phyloP scores from a whole-genome alignment of 2,113 vertebrate genomes.

The Sinocyclocheilus maitianheensis region DNA sequence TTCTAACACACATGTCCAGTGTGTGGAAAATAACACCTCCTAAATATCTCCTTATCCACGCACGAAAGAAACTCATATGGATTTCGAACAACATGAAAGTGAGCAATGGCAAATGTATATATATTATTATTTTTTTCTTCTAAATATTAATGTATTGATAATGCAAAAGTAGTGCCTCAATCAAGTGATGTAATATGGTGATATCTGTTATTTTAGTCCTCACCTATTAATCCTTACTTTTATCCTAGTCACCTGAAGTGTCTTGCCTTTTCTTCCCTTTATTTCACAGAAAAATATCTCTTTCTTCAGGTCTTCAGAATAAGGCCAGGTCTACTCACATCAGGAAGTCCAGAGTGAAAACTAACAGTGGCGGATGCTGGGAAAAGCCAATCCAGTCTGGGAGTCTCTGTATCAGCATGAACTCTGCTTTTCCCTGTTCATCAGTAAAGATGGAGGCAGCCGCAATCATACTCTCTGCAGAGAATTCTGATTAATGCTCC shows the following conservation, averaged over 20 bases:
- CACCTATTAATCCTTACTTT: too few relatives aligned
- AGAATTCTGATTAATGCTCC: slow-evolving; percentile 20
- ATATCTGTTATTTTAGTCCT: too few relatives aligned
- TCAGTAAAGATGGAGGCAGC: background rate
- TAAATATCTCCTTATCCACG: too few relatives aligned
- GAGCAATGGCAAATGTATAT: too few relatives aligned
- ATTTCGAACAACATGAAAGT: too few relatives aligned
- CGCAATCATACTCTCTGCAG: background rate
- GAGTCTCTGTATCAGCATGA: background rate
- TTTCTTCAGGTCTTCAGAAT: background rate
- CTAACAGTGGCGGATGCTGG: background rate
- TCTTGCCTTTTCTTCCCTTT: background rate
- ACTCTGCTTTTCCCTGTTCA: background rate
- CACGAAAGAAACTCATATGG: too few relatives aligned
- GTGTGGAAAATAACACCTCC: too few relatives aligned
- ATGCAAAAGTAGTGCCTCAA: too few relatives aligned
- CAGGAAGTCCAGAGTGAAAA: background rate
- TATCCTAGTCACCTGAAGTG: background rate
- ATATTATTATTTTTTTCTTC: too few relatives aligned
- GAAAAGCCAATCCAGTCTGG: background rate
- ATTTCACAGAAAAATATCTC: background rate
- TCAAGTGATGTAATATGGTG: too few relatives aligned
- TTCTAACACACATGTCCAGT: too few relatives aligned
- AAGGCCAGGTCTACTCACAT: background rate
- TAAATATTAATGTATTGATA: too few relatives aligned